Conservation (phyloP, 1,140 invertebrate genomes). For the Drosophila repleta region DNA sequence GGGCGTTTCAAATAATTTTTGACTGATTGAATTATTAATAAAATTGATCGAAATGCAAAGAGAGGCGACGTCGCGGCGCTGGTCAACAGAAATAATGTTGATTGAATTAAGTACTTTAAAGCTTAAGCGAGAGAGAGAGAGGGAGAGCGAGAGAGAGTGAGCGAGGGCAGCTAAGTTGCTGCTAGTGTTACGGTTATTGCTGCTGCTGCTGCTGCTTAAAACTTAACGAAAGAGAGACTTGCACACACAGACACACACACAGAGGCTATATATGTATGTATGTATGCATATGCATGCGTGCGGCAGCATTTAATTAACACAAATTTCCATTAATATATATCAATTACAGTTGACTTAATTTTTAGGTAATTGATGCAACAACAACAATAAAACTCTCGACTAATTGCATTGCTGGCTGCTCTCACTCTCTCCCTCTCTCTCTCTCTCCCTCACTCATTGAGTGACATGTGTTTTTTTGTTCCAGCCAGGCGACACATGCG, state of each 20-base stretch:
- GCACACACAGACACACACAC: neutral
- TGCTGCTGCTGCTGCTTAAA: slow-evolving; percentile 2
- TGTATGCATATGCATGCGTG: neutral
- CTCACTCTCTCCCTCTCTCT: neutral
- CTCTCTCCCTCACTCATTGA: neutral
- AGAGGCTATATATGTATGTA: neutral
- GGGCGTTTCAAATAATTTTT: slow-evolving; percentile 83
- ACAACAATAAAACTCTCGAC: slow-evolving; percentile 28
- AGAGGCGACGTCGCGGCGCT: slow-evolving; percentile 40
- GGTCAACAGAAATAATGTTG: slow-evolving; percentile 67
- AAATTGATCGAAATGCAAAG: slow-evolving; percentile 83
- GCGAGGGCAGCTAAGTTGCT: neutral
- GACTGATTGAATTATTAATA: slow-evolving; percentile 84
- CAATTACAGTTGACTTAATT: slow-evolving; percentile 70
- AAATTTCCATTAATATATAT: slow-evolving; percentile 73
- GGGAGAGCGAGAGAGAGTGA: slow-evolving; percentile 15
- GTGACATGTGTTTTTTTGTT: slow-evolving; percentile 13
- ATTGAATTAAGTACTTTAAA: slow-evolving; percentile 58
- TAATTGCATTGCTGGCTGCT: slow-evolving; percentile 35
- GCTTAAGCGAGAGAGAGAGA: slow-evolving; percentile 19
- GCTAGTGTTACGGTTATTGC: neutral
- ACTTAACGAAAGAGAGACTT: neutral
- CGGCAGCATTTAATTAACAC: slow-evolving; percentile 72
- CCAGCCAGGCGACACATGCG: slow-evolving; percentile 26
- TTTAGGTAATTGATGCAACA: slow-evolving; percentile 41